Conservation (phyloP, 2,797 vertebrate species). For the Poecilia picta region DNA sequence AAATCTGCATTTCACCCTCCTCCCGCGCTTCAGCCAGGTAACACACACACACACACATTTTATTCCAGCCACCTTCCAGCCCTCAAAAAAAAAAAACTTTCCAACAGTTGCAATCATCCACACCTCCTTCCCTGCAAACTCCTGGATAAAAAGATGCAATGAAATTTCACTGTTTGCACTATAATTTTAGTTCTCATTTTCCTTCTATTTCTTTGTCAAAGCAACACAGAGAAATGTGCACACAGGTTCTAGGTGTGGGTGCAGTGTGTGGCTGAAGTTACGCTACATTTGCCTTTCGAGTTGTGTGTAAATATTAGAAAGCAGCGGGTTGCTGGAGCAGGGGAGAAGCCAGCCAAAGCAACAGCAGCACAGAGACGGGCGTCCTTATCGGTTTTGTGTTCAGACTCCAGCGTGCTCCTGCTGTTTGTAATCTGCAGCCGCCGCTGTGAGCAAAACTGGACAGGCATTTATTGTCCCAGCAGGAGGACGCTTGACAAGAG, state of each 20-base stretch:
- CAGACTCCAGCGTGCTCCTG: conserved; percentile 88
- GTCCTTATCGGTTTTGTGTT: conserved; percentile 96
- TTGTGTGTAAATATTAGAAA: conserved; percentile 99
- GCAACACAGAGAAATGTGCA: conserved; percentile 55
- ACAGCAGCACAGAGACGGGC: conserved; percentile 87
- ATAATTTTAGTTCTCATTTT: conserved; percentile 62
- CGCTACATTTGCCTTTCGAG: conserved; percentile 88
- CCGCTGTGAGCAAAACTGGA: conserved; percentile 98
- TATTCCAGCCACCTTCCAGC: conserved; percentile 26
- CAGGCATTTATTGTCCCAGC: conserved; percentile 99
- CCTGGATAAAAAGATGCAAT: conserved; percentile 63
- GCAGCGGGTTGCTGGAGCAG: conserved; percentile 90
- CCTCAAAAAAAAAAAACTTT: conserved; percentile 32
- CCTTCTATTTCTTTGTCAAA: conserved; percentile 34
- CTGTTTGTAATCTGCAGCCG: conserved; percentile 98
- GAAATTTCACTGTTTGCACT: conserved; percentile 75
- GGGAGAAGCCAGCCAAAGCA: conserved; percentile 90
- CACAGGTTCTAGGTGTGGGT: conserved; percentile 71
- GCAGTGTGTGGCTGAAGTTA: conserved; percentile 65
- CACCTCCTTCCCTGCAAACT: conserved; percentile 57
- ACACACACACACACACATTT: conserved; percentile 17
- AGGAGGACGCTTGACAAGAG: conserved; percentile 92
- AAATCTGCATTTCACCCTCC: conserved; percentile 71
- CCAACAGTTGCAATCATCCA: conserved; percentile 62
- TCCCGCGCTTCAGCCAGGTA: conserved; percentile 9